Conservation (phyloP, 2,113 vertebrate genomes). For the Neodontobutis hainanensis region DNA sequence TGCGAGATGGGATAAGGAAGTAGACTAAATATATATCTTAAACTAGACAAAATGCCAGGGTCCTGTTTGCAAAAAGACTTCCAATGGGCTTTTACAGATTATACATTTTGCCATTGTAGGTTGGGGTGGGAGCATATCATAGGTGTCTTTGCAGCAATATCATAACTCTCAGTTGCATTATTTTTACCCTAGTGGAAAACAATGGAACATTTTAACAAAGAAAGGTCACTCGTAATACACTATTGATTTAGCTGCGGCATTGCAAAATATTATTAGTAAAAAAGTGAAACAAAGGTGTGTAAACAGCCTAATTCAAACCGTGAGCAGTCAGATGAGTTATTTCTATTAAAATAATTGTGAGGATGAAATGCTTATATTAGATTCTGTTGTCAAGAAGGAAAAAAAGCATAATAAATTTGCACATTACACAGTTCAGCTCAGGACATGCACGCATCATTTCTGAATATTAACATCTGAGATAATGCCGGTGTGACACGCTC, state of each 20-base stretch:
- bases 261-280: no score
- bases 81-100: background rate
- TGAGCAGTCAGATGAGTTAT: background rate
- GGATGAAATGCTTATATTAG: background rate
- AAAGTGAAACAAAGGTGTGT: background rate
- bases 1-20: slow-evolving; percentile 45
- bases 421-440: slow-evolving; percentile 20
- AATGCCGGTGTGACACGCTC: slow-evolving; percentile 14
- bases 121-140: background rate
- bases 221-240: no score
- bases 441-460: slow-evolving; percentile 17
- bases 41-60: slow-evolving; percentile 2
- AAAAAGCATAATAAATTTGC: background rate
- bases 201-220: no score
- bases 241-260: no score
- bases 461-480: slow-evolving; percentile 11
- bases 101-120: background rate
- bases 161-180: background rate
- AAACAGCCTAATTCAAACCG: background rate
- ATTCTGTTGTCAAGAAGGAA: background rate
- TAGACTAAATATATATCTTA: slow-evolving; percentile 27
- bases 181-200: no score
- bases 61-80: background rate
- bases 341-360: background rate
- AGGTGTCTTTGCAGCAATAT: background rate